Evolutionary conservation across 2,888 invertebrate species (phyloP).

Genomic region (Melanostoma mellinum): DNA sequence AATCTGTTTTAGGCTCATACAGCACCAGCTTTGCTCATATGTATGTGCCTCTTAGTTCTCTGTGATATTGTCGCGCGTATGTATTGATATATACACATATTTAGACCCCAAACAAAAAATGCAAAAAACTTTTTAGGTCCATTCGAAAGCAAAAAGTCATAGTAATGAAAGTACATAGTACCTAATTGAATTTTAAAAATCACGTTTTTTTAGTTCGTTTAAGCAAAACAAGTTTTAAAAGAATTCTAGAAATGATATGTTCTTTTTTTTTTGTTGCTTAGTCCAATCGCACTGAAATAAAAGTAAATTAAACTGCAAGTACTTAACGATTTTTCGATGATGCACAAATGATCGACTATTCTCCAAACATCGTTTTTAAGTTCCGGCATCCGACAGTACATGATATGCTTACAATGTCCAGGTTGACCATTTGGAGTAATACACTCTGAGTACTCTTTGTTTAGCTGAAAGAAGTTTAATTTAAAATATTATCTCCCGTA

Average conservation of each 20-base stretch:
- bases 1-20: too few species aligned
- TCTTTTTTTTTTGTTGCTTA: not conserved
- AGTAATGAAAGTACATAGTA: too few species aligned
- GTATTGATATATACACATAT: too few species aligned
- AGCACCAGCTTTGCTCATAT: too few species aligned
- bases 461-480: conserved; percentile 74
- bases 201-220: too few species aligned
- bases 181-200: too few species aligned
- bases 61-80: too few species aligned
- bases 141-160: too few species aligned
- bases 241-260: not conserved
- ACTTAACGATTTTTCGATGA: conserved; percentile 85
- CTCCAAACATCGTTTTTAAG: conserved; percentile 84
- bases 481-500: not conserved
- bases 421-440: conserved; percentile 84
- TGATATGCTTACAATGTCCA: conserved; percentile 87
- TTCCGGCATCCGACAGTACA: conserved; percentile 85
- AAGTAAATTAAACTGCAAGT: conserved; percentile 69
- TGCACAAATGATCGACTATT: conserved; percentile 87
- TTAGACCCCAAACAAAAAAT: too few species aligned
- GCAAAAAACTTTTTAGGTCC: too few species aligned
- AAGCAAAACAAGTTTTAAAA: too few species aligned
- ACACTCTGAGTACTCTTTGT: conserved; percentile 85
- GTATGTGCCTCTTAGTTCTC: too few species aligned
- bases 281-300: not conserved